Conservation (phyloP, 2,797 vertebrate genomes). For the Mormyrops attenuatus region DNA sequence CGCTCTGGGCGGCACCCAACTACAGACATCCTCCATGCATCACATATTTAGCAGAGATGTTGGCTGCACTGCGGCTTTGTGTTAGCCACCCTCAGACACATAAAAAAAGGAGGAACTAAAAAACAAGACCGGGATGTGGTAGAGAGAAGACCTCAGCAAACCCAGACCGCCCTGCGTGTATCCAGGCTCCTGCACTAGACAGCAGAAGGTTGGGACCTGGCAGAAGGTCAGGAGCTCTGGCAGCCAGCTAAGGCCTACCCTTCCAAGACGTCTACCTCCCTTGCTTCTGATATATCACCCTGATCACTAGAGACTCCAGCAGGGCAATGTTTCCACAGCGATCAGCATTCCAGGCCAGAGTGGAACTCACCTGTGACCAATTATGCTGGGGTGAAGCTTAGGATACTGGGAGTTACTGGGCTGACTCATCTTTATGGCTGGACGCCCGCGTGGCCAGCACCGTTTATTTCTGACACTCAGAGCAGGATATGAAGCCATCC, state of each 20-base stretch:
- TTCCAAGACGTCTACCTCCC: constrained; percentile 24
- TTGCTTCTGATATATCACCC: constrained; percentile 37
- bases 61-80: background rate
- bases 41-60: background rate
- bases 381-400: constrained; percentile 73
- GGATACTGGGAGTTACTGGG: constrained; percentile 69
- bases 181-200: constrained; percentile 28
- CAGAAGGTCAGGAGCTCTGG: constrained; percentile 21
- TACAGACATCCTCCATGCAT: constrained; percentile 24
- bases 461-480: constrained; percentile 22
- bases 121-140: background rate
- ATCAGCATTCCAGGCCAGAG: constrained; percentile 67
- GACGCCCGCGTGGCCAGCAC: constrained; percentile 64
- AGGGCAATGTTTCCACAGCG: constrained; percentile 62
- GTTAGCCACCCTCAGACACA: background rate
- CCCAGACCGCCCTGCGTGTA: constrained; percentile 3
- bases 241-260: background rate
- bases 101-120: background rate
- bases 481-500: constrained; percentile 57
- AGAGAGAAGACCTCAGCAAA: background rate
- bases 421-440: constrained; percentile 67
- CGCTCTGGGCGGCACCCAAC: background rate
- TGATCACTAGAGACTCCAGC: constrained; percentile 54
- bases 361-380: constrained; percentile 81
- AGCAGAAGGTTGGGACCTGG: constrained; percentile 37